phyloP scores from a whole-genome alignment of 2,113 vertebrate genomes.

The Eleginops maclovinus region DNA sequence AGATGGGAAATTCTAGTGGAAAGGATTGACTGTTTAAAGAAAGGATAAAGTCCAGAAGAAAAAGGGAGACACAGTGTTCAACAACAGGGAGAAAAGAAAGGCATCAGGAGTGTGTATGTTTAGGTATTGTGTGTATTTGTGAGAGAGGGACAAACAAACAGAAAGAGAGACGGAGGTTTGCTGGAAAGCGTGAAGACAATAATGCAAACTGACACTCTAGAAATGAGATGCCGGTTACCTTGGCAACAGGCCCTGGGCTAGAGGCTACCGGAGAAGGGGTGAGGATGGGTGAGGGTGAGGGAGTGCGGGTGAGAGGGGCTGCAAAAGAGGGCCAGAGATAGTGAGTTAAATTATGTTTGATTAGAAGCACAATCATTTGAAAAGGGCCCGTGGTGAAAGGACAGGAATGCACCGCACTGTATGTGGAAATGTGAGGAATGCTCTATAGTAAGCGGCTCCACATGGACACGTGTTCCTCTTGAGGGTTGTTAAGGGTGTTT shows the following conservation, averaged over 20 bases:
- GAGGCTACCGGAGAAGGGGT: conserved; percentile 87
- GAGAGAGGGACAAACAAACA: conserved; percentile 32
- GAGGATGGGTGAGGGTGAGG: conserved; percentile 56
- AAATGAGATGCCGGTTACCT: conserved; percentile 99
- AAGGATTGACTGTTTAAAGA: conserved; percentile 8
- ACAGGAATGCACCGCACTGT: conserved; percentile 15
- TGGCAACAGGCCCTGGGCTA: conserved; percentile 95
- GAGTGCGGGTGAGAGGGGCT: conserved; percentile 77
- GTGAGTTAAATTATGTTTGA: conserved; percentile 98
- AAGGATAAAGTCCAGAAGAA: conserved; percentile 35
- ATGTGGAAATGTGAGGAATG: not conserved
- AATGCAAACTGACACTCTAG: conserved; percentile 99
- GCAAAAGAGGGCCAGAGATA: conserved; percentile 89
- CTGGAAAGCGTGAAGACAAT: conserved; percentile 99
- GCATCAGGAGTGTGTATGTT: not conserved
- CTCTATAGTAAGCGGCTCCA: conserved; percentile 1
- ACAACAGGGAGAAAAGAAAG: not conserved
- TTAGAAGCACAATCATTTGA: conserved; percentile 98
- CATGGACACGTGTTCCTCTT: conserved; percentile 3
- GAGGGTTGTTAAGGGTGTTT: conserved; percentile 5
- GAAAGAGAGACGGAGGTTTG: conserved; percentile 83
- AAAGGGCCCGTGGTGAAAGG: conserved; percentile 83
- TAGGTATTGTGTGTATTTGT: conserved; percentile 39
- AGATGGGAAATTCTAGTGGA: conserved; percentile 45
- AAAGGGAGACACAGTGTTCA: not conserved